A percentile compares a stretch with the other conserved stretches of the same genome.
These are phyloP conservation scores for Seriola rivoliana DNA, from an alignment of 2,113 vertebrate species.

Conservation along the genomic window DNA sequence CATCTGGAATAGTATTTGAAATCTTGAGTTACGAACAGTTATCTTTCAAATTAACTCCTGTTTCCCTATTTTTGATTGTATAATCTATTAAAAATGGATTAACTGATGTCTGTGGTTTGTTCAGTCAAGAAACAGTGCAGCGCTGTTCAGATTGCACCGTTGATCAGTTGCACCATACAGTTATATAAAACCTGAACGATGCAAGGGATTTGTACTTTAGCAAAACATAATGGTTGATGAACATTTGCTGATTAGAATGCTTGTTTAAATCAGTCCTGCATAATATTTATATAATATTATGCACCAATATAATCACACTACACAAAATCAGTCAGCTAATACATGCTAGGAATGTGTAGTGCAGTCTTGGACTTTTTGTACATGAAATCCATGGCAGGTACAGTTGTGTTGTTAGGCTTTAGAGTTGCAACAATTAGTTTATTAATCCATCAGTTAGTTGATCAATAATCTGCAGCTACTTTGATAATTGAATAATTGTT, in stretches of 20 bases:
- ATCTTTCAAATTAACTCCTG: slow-evolving; percentile 51
- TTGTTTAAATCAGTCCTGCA: background rate
- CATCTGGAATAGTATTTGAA: slow-evolving; percentile 15
- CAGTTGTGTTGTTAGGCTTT: too few relatives aligned
- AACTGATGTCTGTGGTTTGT: slow-evolving; percentile 45
- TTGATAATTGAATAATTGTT: background rate
- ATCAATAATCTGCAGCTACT: background rate
- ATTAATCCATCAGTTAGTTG: too few relatives aligned
- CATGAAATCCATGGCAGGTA: too few relatives aligned
- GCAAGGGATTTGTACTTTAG: background rate
- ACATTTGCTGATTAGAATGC: background rate
- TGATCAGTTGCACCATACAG: background rate
- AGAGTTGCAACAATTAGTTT: too few relatives aligned
- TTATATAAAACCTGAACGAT: background rate
- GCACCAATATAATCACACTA: too few relatives aligned
- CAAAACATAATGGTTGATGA: background rate
- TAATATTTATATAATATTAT: background rate
- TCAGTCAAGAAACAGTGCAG: background rate
- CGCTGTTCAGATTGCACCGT: background rate
- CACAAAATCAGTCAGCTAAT: too few relatives aligned
- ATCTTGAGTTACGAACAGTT: slow-evolving; percentile 25
- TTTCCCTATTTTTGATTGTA: slow-evolving; percentile 64
- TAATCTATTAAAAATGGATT: slow-evolving; percentile 75
- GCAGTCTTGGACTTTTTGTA: too few relatives aligned
- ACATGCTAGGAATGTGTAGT: too few relatives aligned